Evolutionary conservation across 2,113 vertebrate species (phyloP).

Genomic region (Zeus faber): DNA sequence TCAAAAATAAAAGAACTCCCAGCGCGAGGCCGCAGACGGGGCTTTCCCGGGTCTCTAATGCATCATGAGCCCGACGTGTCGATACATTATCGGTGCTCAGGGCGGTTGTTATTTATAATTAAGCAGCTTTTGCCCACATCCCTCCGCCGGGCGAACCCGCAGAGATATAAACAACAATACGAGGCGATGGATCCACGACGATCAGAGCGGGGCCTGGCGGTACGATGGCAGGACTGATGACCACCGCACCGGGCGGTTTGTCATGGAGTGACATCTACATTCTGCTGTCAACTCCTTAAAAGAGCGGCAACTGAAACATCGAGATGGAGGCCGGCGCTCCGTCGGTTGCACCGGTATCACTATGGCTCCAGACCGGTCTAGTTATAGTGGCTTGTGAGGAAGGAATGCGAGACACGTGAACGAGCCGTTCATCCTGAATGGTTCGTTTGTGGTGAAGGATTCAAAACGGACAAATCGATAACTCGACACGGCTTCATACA

Average conservation of each 20-base stretch:
- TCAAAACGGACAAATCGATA: too few species aligned
- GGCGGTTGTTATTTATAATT: conserved; percentile 62
- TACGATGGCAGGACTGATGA: conserved; percentile 66
- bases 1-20: conserved; percentile 32
- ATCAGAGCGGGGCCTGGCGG: too few species aligned
- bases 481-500: too few species aligned
- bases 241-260: conserved; percentile 52
- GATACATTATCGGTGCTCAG: conserved; percentile 38
- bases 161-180: conserved; percentile 42
- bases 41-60: conserved; percentile 27
- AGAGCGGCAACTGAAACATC: too few species aligned
- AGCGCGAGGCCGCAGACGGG: conserved; percentile 15
- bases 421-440: too few species aligned
- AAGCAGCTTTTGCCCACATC: conserved; percentile 24
- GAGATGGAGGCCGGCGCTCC: too few species aligned
- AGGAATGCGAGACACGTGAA: too few species aligned
- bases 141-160: conserved; percentile 26
- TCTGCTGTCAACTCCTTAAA: conserved; percentile 53
- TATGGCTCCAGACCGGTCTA: too few species aligned
- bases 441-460: too few species aligned
- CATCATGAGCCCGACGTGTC: conserved; percentile 36
- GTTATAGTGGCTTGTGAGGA: too few species aligned
- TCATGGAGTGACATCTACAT: conserved; percentile 73
- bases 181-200: too few species aligned
- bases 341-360: too few species aligned